Base-by-base conservation (phyloP, 2,113 vertebrate genomes). In the Ciconia maguari region DNA sequence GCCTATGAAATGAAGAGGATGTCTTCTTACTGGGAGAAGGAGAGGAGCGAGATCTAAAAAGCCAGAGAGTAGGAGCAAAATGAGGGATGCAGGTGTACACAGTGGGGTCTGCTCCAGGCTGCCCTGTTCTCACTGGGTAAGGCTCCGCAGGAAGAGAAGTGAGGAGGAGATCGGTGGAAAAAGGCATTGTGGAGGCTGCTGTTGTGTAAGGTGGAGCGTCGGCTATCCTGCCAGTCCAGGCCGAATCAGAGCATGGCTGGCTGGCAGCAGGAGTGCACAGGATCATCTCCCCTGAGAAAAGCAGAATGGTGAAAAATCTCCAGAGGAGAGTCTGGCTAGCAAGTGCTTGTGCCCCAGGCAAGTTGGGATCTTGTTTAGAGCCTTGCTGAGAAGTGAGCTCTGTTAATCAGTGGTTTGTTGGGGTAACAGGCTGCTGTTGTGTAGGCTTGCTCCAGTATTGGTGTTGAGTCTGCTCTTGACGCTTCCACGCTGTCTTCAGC, bases 131-230 rank as follows among this genome's bases (percentile, higher is more conserved):
- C 30, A 3, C 30, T 34, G 34, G 48, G 10, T 57, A 18, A 58
- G 55, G 48, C 62, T 82, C 41, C 41, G 38, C 69, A 64, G 86
- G 55, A 81, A 48, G 60, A 65, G 74, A 78, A 76, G 26, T 0
- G 1, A 82, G 83, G 60, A 81, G 52, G 44, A 21, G 38, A 19
- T 75, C 13, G 3, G 52, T 87, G 83, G 41, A 16, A 66, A 29
- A 92, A 83, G 22, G 17, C 32, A 9, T 4, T 44, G 32, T 51
- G 70, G 32, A 84, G 69, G 48, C 51, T 86, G 72, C 65, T 5
- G 16, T 36, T 85, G 30, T 17, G 48, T 34, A 30, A 29, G 26
- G 25, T 58, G n/a, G 8, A 64, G 15, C 0, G 0, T 19, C 1
- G 1, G 49, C 66, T 62, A 4, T 83, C 41, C 38, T 64, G 71